Conservation (phyloP, 2,888 invertebrate species). For the Dryocosmus kuriphilus region DNA sequence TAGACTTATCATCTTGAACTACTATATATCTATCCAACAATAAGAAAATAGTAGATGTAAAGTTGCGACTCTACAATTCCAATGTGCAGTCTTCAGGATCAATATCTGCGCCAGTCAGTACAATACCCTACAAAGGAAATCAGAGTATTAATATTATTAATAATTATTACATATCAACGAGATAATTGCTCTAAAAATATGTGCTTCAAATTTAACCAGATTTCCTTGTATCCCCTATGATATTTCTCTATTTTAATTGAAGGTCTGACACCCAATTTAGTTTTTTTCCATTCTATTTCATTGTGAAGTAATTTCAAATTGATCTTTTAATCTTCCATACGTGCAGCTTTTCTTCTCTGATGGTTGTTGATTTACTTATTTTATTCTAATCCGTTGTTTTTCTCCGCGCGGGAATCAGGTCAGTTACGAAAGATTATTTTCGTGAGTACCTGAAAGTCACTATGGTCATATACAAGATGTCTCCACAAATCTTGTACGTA, state of each 20-base stretch:
- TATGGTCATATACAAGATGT: slow-evolving; percentile 91
- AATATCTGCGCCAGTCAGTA: slow-evolving; percentile 87
- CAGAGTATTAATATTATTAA: neutral
- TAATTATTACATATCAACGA: too few relatives aligned
- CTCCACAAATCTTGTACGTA: slow-evolving; percentile 93
- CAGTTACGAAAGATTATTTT: slow-evolving; percentile 7
- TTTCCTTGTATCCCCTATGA: too few relatives aligned
- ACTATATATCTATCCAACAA: slow-evolving; percentile 92
- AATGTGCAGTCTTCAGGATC: slow-evolving; percentile 89
- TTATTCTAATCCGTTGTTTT: too few relatives aligned
- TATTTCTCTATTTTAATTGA: too few relatives aligned
- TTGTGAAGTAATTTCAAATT: too few relatives aligned
- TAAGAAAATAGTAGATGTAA: slow-evolving; percentile 84
- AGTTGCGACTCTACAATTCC: slow-evolving; percentile 86
- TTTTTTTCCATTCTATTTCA: too few relatives aligned
- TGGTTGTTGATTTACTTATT: too few relatives aligned
- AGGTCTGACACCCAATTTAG: too few relatives aligned
- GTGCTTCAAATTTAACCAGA: too few relatives aligned
- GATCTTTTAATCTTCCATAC: too few relatives aligned
- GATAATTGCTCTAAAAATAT: too few relatives aligned
- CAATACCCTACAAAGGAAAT: slow-evolving; percentile 84
- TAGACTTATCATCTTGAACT: slow-evolving; percentile 87
- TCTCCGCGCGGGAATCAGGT: neutral
- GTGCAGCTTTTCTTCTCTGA: too few relatives aligned
- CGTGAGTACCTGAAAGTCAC: slow-evolving; percentile 87